These are phyloP conservation scores for Tanypteryx hageni DNA, from an alignment of 2,888 invertebrate genomes.

Conservation along the genomic window DNA sequence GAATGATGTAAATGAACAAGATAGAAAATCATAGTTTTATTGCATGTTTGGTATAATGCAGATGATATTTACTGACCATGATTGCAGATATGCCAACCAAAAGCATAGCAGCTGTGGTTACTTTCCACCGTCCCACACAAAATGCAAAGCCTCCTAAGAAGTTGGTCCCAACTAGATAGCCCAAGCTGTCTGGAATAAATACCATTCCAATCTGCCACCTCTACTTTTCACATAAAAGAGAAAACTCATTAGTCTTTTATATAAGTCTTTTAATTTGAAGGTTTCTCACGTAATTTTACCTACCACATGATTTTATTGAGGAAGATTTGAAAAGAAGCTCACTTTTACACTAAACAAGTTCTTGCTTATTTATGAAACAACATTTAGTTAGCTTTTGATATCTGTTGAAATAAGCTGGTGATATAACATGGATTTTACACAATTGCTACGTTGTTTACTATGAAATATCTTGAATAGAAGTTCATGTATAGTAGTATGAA, in stretches of 20 bases:
- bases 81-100: constrained; percentile 81
- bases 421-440: too few relatives aligned
- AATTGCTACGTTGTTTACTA: too few relatives aligned
- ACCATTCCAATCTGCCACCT: constrained; percentile 88
- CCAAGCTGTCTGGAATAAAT: constrained; percentile 90
- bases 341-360: too few relatives aligned
- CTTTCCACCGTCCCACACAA: constrained; percentile 81
- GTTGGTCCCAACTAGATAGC: constrained; percentile 89
- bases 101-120: constrained; percentile 81
- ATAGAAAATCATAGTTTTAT: neutral
- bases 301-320: too few relatives aligned
- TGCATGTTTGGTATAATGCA: neutral
- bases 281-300: too few relatives aligned
- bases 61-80: constrained; percentile 75
- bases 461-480: too few relatives aligned
- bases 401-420: too few relatives aligned
- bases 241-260: neutral
- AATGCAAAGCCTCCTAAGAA: constrained; percentile 84
- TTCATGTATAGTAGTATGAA: too few relatives aligned
- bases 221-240: constrained; percentile 71
- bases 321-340: too few relatives aligned
- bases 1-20: neutral
- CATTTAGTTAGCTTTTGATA: too few relatives aligned
- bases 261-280: too few relatives aligned
- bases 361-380: too few relatives aligned